Evolutionary conservation across 1,140 invertebrate genomes (phyloP), one percentile per base, ranked within the genome.

Genomic region (Drosophila jambulina): DNA sequence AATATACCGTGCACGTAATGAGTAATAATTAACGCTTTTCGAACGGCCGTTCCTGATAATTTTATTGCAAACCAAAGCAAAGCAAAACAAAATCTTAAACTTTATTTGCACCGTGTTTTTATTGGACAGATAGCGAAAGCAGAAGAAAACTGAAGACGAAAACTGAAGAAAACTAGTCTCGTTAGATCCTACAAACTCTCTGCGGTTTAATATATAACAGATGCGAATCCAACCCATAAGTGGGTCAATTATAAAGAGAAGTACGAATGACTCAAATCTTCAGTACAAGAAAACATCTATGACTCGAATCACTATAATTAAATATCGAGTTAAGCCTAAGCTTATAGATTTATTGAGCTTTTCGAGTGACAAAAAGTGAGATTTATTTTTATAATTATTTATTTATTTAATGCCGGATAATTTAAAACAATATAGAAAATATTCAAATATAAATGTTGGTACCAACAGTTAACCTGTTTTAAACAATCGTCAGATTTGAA

Each of bases 11-110:
- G 75, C 62, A 72, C 62, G 59, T 78, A 88, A 87, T 88, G 61
- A 63, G 72, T 70, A 83, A 80, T 75, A 87, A 87, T 88, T 84
- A 87, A 65, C 57, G 56, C 75, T 53, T 59, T 53, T 60, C 75
- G 42, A 68, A 42, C 48, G 63, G 29, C 13, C 75, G 54, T 61
- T 62, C 48, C 32, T 79, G 61, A 83, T 75, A 75, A 82, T 78
- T 76, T 76, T 53, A 56, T 51, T 58, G 53, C 72, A 51, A 75
- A 76, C 72, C 60, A 64, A 67, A 67, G 46, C 29, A 34, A 32
- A 48, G 58, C 57, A 74, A 75, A 74, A 62, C 58, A 75, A 75
- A 59, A 75, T 75, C 71, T 75, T 75, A 54, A 54, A 75, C n/a
- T 46, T 75, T 74, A 72, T 72, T 27, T 40, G 27, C 34, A 38